A percentile compares a stretch with the other conserved stretches of the same genome.
Evolutionary conservation across 2,888 invertebrate genomes (phyloP).

Genomic region (Euplexia lucipara): DNA sequence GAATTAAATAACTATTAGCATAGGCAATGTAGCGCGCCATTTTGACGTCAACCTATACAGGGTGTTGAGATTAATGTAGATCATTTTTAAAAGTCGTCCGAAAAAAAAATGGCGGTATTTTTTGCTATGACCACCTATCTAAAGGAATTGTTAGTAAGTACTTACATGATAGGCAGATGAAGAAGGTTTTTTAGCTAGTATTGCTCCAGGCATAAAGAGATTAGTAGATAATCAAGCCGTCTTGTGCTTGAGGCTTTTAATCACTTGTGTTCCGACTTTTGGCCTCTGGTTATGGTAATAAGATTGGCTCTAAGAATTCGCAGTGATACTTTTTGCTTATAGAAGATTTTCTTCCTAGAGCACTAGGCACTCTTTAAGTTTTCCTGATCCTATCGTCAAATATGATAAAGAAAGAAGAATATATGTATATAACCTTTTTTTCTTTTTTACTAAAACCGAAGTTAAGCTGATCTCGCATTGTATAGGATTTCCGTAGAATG

Average conservation of each 20-base stretch:
- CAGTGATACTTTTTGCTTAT: not conserved
- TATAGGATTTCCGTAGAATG: too few species aligned
- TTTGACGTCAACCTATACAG: slow-evolving; percentile 34
- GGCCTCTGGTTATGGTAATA: slow-evolving; percentile 30
- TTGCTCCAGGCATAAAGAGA: slow-evolving; percentile 41
- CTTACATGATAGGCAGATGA: slow-evolving; percentile 33
- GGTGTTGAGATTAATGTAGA: slow-evolving; percentile 23
- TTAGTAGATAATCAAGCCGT: slow-evolving; percentile 47
- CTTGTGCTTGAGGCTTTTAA: slow-evolving; percentile 22
- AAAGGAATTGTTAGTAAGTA: slow-evolving; percentile 23
- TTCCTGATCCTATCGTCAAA: too few species aligned
- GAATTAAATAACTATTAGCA: slow-evolving; percentile 49
- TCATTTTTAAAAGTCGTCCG: slow-evolving; percentile 1
- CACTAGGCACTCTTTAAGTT: too few species aligned
- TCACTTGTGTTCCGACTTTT: slow-evolving; percentile 15
- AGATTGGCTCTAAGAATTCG: slow-evolving; percentile 29
- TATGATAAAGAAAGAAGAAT: too few species aligned
- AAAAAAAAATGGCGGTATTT: slow-evolving; percentile 12
- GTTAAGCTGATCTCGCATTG: too few species aligned
- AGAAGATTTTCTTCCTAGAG: not conserved
- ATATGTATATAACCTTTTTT: too few species aligned
- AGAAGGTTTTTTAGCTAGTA: slow-evolving; percentile 36
- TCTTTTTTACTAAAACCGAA: too few species aligned
- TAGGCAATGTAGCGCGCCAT: slow-evolving; percentile 20
- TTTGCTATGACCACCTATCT: slow-evolving; percentile 31